Conservation (phyloP, 2,113 vertebrate genomes). For the Poeciliopsis occidentalis region DNA sequence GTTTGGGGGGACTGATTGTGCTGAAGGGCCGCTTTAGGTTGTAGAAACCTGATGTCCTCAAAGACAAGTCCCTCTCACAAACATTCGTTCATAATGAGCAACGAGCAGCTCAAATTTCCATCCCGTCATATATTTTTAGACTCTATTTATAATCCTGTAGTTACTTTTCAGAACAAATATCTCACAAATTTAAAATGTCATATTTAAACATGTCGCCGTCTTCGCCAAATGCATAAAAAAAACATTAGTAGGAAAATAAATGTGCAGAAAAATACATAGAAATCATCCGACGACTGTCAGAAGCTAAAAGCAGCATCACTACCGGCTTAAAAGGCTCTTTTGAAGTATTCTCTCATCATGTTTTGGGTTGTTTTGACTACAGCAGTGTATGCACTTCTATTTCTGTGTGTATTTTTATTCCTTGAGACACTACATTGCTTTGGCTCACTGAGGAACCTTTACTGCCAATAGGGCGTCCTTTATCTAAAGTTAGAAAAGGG, state of each 20-base stretch:
- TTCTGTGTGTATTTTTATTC: slow-evolving; percentile 6
- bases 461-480: slow-evolving; percentile 44
- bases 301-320: slow-evolving; percentile 47
- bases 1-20: slow-evolving; percentile 28
- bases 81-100: slow-evolving; percentile 54
- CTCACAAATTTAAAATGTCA: slow-evolving; percentile 26
- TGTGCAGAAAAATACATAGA: slow-evolving; percentile 47
- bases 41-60: slow-evolving; percentile 44
- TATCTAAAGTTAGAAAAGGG: slow-evolving; percentile 54
- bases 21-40: slow-evolving; percentile 51
- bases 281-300: slow-evolving; percentile 51
- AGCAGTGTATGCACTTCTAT: slow-evolving; percentile 9
- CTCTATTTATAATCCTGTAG: slow-evolving; percentile 3
- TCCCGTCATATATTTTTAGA: slow-evolving; percentile 30
- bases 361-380: slow-evolving; percentile 64
- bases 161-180: slow-evolving; percentile 29
- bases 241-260: slow-evolving; percentile 31
- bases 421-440: slow-evolving; percentile 46
- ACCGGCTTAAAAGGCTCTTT: slow-evolving; percentile 57
- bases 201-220: slow-evolving; percentile 25
- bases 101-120: slow-evolving; percentile 45
- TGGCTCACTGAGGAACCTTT: slow-evolving; percentile 48
- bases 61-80: slow-evolving; percentile 53
- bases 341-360: slow-evolving; percentile 54
- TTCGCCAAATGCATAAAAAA: slow-evolving; percentile 26